These are phyloP conservation scores for Cottoperca gobio DNA, from an alignment of 2,797 vertebrate species.

Conservation along the genomic window DNA sequence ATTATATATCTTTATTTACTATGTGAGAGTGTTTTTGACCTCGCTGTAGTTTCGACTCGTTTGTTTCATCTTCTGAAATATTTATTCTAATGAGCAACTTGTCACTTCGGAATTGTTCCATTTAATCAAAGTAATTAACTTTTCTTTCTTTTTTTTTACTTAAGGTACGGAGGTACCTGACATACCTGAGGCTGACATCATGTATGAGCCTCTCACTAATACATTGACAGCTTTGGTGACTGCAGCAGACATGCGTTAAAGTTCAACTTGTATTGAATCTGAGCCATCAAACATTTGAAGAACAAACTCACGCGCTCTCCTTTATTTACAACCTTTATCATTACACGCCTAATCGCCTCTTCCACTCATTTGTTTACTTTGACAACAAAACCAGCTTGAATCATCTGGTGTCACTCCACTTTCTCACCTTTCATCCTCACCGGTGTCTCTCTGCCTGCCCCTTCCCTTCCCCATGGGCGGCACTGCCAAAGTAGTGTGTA, in stretches of 20 bases:
- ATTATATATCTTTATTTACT: conserved; percentile 40
- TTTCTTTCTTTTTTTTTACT: neutral
- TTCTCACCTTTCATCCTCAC: conserved; percentile 39
- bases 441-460: conserved; percentile 14
- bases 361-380: conserved; percentile 41
- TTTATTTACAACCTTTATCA: conserved; percentile 14
- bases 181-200: conserved; percentile 14
- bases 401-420: conserved; percentile 25
- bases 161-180: conserved; percentile 2
- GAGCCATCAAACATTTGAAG: conserved; percentile 7
- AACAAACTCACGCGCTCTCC: neutral
- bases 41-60: neutral
- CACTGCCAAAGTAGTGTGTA: conserved; percentile 45
- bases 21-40: neutral
- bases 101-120: neutral
- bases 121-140: neutral
- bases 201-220: neutral
- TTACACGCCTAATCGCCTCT: conserved; percentile 21
- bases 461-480: conserved; percentile 49
- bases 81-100: conserved; percentile 12
- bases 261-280: neutral
- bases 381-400: conserved; percentile 20
- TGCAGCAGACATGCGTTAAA: conserved; percentile 7
- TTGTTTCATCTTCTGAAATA: neutral
- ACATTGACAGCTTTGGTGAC: neutral